Conservation (phyloP, 2,888 invertebrate species). For the Onthophagus sagittarius region DNA sequence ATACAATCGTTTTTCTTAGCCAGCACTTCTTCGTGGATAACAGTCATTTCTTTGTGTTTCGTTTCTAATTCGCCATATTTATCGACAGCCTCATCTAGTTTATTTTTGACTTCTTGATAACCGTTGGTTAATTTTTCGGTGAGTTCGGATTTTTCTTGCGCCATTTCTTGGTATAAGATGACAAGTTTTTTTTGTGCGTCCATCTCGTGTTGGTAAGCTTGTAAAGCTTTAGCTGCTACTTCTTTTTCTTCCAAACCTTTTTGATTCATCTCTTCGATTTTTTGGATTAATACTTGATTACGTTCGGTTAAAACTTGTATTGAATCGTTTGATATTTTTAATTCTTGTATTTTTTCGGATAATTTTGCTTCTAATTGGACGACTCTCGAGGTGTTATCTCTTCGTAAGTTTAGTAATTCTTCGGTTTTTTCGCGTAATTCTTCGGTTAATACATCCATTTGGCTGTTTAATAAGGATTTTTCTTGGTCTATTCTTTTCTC, state of each 20-base stretch:
- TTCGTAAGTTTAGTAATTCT: slow-evolving; percentile 71
- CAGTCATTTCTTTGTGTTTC: slow-evolving; percentile 60
- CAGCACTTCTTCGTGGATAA: slow-evolving; percentile 62
- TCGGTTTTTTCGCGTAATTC: slow-evolving; percentile 75
- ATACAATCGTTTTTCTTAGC: slow-evolving; percentile 69
- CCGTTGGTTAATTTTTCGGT: slow-evolving; percentile 71
- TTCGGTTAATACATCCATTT: slow-evolving; percentile 72
- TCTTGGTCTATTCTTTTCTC: slow-evolving; percentile 85
- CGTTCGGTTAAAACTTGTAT: slow-evolving; percentile 65
- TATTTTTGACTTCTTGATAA: slow-evolving; percentile 37
- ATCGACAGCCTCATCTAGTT: slow-evolving; percentile 71
- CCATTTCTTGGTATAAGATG: slow-evolving; percentile 77
- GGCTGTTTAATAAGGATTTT: slow-evolving; percentile 67
- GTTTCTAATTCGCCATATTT: slow-evolving; percentile 78
- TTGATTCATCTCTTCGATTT: slow-evolving; percentile 66
- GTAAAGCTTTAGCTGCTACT: slow-evolving; percentile 56
- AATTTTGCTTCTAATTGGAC: slow-evolving; percentile 72
- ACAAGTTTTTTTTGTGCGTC: slow-evolving; percentile 81
- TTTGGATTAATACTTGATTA: slow-evolving; percentile 63
- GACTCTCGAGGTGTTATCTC: slow-evolving; percentile 65
- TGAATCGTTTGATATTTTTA: slow-evolving; percentile 67
- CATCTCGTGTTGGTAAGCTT: slow-evolving; percentile 77
- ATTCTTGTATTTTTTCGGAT: slow-evolving; percentile 74
- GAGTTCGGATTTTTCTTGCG: slow-evolving; percentile 74
- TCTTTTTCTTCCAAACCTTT: slow-evolving; percentile 72